Conservation (phyloP, 2,113 vertebrate species). For the Raja brachyura region DNA sequence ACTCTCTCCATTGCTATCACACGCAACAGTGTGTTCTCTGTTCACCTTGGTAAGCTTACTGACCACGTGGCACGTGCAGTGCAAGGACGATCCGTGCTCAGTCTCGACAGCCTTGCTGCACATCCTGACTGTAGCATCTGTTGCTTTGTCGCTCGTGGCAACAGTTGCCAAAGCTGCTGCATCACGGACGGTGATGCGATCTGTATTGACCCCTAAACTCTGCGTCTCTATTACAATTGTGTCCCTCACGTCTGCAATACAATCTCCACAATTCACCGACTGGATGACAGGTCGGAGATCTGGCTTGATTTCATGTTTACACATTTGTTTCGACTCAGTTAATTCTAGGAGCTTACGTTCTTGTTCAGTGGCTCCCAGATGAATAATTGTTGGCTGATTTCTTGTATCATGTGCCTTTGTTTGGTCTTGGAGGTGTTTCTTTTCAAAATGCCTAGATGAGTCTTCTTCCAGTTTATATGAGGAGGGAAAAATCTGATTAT, state of each 20-base stretch:
- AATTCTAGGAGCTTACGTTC: not conserved
- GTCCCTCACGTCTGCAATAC: not conserved
- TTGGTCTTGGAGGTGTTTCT: not conserved
- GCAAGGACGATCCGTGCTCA: not conserved
- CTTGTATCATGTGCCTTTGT: not conserved
- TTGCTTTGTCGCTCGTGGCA: conserved; percentile 39
- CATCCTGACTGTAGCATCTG: conserved; percentile 40
- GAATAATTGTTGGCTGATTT: not conserved
- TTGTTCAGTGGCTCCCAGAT: not conserved
- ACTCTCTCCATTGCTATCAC: not conserved
- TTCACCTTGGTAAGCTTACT: conserved; percentile 38
- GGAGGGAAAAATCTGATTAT: conserved; percentile 68
- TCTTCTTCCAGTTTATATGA: conserved; percentile 62
- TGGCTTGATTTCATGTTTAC: conserved; percentile 45
- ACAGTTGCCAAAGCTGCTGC: conserved; percentile 37
- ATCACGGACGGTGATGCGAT: conserved; percentile 36
- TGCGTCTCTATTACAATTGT: conserved; percentile 40
- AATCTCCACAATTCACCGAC: conserved; percentile 41
- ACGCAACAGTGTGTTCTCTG: conserved; percentile 44
- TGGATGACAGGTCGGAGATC: conserved; percentile 45
- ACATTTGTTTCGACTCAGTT: conserved; percentile 38
- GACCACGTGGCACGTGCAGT: conserved; percentile 38
- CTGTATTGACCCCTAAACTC: conserved; percentile 46
- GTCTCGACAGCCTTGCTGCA: conserved; percentile 46
- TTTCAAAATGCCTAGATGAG: conserved; percentile 49